phyloP scores from a whole-genome alignment of 2,888 invertebrate species.

The Orchesella flavescens region DNA sequence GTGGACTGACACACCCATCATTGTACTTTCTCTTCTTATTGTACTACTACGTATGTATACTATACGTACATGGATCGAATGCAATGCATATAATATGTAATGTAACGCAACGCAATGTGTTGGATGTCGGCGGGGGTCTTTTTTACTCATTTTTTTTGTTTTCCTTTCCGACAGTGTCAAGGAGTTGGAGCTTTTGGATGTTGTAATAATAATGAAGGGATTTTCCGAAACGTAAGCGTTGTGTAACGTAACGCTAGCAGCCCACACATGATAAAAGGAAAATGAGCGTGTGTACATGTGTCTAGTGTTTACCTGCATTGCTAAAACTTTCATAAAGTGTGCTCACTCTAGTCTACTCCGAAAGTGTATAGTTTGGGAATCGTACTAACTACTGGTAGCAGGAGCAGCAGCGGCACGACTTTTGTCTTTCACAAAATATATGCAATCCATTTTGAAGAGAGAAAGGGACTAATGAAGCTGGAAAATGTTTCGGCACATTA shows the following conservation, averaged over 20 bases:
- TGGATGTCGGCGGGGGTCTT: conserved; percentile 38
- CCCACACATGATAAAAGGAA: conserved; percentile 6
- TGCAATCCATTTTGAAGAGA: conserved; percentile 19
- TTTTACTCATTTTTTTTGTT: conserved; percentile 40
- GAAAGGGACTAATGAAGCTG: conserved; percentile 47
- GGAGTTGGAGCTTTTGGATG: conserved; percentile 48
- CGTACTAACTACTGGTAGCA: no score
- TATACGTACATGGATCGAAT: conserved; percentile 59
- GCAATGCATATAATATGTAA: conserved; percentile 43
- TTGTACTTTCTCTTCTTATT: conserved; percentile 49
- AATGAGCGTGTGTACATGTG: conserved; percentile 21
- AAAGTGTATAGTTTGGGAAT: no score
- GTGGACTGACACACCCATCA: conserved; percentile 59
- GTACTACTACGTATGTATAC: not conserved
- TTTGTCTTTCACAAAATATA: conserved; percentile 20
- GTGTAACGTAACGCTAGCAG: conserved; percentile 24
- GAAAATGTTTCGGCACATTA: conserved; percentile 56
- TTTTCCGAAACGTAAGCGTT: conserved; percentile 30
- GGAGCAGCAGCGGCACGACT: not conserved
- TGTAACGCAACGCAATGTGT: conserved; percentile 53
- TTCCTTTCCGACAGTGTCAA: conserved; percentile 51
- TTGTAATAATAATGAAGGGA: conserved; percentile 63
- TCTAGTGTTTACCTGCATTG: conserved; percentile 1
- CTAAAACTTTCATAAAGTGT: not conserved
- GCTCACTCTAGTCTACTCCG: no score